Base-by-base conservation (phyloP, 1,140 invertebrate genomes). In the Drosophila prosaltans region DNA sequence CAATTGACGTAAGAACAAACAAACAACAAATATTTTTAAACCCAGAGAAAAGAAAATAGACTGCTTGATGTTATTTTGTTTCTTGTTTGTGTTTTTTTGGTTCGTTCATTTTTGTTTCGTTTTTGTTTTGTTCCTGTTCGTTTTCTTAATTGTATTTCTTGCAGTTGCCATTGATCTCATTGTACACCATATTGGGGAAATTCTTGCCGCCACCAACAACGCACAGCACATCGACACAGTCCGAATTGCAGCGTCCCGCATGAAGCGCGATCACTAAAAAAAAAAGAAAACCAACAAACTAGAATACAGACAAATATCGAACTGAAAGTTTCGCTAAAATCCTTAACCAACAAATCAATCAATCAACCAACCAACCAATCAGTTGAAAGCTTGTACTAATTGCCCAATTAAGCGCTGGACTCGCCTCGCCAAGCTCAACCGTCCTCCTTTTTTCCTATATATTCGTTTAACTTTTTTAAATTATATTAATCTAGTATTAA, bases 91-190 rank as follows among this genome's bases (percentile, higher is more conserved):
- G 51, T 66, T 75, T 48, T 48, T 66, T 69, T 21, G n/a, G 69
- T 79, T 74, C 40, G 69, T 51, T 62, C 11, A 51, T 79, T 77
- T 48, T 48, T 40, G 76, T 91, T 91, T 62, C 45, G 76, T 55
- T 70, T 77, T 81, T 51, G 21, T 88, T 36, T 69, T 75, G 74
- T 82, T 80, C 74, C 74, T 81, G 72, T 75, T 74, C 70, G 70
- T 62, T 58, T 69, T 73, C 8, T 51, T 51, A 26, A 70, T 79
- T 81, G 91, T 91, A 95, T 92, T 81, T 92, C 95, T 96, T 96
- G 95, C 96, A 98, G 98, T 99, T 95, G 98, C 98, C 93, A 99
- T 99, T 95, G 98, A 98, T 93, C 95, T 99, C 93, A 99, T 99
- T 94, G 98, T 99, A 90, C 97, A 99, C 93, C 98, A 99, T 95